A percentile compares a stretch with the other conserved stretches of the same genome.
Evolutionary conservation across 2,797 vertebrate species (phyloP).

Genomic region (Novumbra hubbsi): DNA sequence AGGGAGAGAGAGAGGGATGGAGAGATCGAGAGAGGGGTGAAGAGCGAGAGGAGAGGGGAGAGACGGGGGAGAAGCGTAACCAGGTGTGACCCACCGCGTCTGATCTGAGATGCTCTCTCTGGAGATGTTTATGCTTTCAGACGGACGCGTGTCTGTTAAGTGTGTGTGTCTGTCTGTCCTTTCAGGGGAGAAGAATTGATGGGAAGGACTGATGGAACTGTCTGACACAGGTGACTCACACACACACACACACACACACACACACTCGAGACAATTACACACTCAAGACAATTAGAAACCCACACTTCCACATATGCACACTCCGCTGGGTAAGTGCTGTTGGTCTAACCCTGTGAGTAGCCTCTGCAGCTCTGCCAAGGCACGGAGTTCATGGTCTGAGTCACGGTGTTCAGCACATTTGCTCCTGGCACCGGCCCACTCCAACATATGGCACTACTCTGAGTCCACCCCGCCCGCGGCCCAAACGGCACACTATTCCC

Average conservation of each 20-base stretch:
- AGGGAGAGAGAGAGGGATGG: constrained; percentile 30
- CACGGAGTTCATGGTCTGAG: constrained; percentile 71
- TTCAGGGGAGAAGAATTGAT: neutral
- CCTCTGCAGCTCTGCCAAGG: constrained; percentile 62
- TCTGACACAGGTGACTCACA: constrained; percentile 46
- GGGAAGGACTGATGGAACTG: constrained; percentile 49
- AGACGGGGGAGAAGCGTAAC: constrained; percentile 65
- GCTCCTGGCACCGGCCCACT: constrained; percentile 67
- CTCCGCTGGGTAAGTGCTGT: constrained; percentile 27
- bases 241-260: constrained; percentile 38
- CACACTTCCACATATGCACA: constrained; percentile 18
- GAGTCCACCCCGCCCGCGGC: constrained; percentile 50
- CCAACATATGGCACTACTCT: constrained; percentile 78
- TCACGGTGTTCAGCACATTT: constrained; percentile 72
- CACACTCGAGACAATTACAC: neutral
- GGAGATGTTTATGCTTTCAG: constrained; percentile 49
- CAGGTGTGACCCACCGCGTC: constrained; percentile 76
- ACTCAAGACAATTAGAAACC: constrained; percentile 18
- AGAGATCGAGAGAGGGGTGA: neutral
- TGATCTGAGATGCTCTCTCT: constrained; percentile 69
- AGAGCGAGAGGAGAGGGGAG: neutral
- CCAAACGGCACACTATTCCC: neutral
- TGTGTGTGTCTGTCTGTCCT: neutral
- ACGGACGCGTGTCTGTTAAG: constrained; percentile 38
- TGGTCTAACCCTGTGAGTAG: constrained; percentile 46